These are phyloP conservation scores for Tragopan temminckii DNA, from an alignment of 2,797 vertebrate genomes.

Conservation along the genomic window DNA sequence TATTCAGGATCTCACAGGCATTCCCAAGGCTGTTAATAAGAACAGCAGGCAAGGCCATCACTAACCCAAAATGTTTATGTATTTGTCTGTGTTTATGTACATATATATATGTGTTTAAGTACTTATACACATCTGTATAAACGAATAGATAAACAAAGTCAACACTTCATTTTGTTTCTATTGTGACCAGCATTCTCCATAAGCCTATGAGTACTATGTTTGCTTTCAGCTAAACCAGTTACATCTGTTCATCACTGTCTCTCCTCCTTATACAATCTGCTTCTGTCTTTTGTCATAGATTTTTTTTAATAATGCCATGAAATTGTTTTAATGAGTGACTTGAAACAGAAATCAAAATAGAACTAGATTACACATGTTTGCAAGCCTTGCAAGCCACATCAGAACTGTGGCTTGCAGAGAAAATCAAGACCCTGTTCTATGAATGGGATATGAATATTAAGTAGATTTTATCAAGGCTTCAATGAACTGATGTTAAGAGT, in stretches of 20 bases:
- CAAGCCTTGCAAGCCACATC: neutral
- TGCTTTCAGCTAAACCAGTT: neutral
- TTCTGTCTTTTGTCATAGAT: neutral
- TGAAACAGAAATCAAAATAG: neutral
- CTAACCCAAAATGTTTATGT: too few species aligned
- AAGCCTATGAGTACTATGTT: accelerated
- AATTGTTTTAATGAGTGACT: neutral
- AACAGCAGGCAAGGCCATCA: neutral
- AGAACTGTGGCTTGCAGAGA: neutral
- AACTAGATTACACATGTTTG: neutral
- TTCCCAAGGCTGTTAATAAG: neutral
- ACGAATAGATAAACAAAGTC: neutral
- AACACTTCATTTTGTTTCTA: neutral
- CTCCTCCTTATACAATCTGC: neutral
- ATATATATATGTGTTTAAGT: neutral
- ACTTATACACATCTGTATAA: neutral
- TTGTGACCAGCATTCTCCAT: neutral
- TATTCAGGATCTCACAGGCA: neutral
- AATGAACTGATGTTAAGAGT: neutral
- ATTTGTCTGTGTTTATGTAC: too few species aligned
- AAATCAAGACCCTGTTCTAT: neutral
- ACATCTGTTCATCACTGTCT: neutral
- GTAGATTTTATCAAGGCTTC: neutral
- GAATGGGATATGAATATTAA: neutral
- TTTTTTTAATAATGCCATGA: neutral